phyloP scores from a whole-genome alignment of 2,888 invertebrate species.

The Eurytoma californica region DNA sequence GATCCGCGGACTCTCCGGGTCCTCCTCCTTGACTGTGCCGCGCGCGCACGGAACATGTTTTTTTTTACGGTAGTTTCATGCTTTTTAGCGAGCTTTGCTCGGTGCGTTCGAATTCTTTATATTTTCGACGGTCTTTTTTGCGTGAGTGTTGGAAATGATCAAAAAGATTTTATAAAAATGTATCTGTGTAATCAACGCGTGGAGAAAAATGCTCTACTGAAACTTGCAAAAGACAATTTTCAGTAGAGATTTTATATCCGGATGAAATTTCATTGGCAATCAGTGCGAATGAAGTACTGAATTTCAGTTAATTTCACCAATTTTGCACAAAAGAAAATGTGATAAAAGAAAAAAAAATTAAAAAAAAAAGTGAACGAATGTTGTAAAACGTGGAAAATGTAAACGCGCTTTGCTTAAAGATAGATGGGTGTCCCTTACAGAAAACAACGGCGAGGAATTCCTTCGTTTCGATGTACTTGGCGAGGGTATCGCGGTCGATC shows the following conservation, averaged over 20 bases:
- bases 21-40: slow-evolving; percentile 86
- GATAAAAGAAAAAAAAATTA: neutral
- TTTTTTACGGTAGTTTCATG: neutral
- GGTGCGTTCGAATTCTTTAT: too few species aligned
- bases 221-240: too few species aligned
- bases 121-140: neutral
- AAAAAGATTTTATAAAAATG: too few species aligned
- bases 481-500: slow-evolving; percentile 88
- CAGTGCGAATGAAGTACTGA: too few species aligned
- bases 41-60: neutral
- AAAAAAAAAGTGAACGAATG: neutral
- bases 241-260: too few species aligned
- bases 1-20: slow-evolving; percentile 86
- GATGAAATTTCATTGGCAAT: too few species aligned
- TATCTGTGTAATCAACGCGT: too few species aligned
- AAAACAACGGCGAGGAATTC: slow-evolving; percentile 94
- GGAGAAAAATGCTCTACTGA: too few species aligned
- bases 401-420: neutral
- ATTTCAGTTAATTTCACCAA: too few species aligned
- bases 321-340: neutral
- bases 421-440: slow-evolving; percentile 82
- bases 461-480: slow-evolving; percentile 90
- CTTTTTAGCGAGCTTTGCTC: neutral
- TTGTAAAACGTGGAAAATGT: neutral
- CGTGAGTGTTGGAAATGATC: too few species aligned